Evolutionary conservation across 2,797 vertebrate species (phyloP).

Genomic region (Lycodopsis pacificus): DNA sequence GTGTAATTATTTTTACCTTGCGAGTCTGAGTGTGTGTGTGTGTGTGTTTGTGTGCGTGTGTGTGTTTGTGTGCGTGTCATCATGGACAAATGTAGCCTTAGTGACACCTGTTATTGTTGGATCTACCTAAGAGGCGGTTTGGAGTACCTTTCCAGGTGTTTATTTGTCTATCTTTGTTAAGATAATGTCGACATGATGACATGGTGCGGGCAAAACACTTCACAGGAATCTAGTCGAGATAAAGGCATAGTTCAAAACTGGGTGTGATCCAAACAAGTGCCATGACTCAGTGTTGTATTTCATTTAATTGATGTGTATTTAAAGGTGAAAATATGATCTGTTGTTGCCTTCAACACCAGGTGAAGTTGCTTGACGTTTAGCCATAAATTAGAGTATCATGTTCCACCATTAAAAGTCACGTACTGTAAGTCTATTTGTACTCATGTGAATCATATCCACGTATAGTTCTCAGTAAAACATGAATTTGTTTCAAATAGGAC

Average conservation of each 20-base stretch:
- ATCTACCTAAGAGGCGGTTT: background rate
- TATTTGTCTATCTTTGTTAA: background rate
- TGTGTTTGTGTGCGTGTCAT: background rate
- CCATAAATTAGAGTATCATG: constrained; percentile 32
- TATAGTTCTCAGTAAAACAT: too few species aligned
- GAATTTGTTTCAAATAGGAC: too few species aligned
- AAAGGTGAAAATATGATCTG: constrained; percentile 19
- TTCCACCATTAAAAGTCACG: constrained; percentile 23
- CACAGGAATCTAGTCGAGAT: background rate
- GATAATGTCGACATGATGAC: background rate
- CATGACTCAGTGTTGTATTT: background rate
- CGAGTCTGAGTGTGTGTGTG: background rate
- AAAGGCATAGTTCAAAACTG: background rate
- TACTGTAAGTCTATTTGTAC: background rate
- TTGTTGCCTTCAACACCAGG: constrained; percentile 36
- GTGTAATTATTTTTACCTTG: background rate
- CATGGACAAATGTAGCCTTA: background rate
- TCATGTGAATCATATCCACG: too few species aligned
- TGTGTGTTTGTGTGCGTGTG: background rate
- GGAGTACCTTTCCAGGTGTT: background rate
- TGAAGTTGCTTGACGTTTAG: constrained; percentile 21
- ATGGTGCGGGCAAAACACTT: background rate
- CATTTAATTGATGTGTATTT: background rate
- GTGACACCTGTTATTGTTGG: too few species aligned
- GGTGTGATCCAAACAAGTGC: background rate